These are phyloP conservation scores for Trissolcus brochymenae DNA, from an alignment of 2,888 invertebrate genomes.

Conservation along the genomic window DNA sequence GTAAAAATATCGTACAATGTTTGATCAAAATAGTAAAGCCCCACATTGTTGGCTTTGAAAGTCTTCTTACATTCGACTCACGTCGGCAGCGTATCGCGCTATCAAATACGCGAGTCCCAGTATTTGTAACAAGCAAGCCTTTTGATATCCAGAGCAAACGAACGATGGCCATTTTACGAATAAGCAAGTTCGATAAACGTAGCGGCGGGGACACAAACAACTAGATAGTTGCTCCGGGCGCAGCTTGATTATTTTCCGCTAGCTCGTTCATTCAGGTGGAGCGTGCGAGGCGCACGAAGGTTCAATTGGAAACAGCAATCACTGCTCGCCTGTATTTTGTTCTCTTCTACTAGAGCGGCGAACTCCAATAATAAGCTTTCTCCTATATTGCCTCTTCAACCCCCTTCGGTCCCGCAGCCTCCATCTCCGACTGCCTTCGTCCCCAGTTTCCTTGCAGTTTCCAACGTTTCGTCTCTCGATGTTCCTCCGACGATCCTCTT, in stretches of 20 bases:
- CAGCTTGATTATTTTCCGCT: slow-evolving; percentile 77
- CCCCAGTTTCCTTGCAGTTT: slow-evolving; percentile 67
- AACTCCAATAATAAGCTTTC: slow-evolving; percentile 77
- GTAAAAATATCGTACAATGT: slow-evolving; percentile 49
- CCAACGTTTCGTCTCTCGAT: slow-evolving; percentile 68
- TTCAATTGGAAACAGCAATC: slow-evolving; percentile 77
- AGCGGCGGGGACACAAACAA: slow-evolving; percentile 55
- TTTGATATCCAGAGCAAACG: slow-evolving; percentile 51
- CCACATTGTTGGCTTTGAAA: slow-evolving; percentile 51
- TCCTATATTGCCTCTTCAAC: slow-evolving; percentile 76
- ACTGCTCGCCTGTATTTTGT: slow-evolving; percentile 76
- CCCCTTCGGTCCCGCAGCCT: slow-evolving; percentile 59
- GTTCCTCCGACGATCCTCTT: slow-evolving; percentile 66
- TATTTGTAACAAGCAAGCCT: slow-evolving; percentile 40
- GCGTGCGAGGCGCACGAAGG: slow-evolving; percentile 72
- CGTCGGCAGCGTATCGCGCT: slow-evolving; percentile 36
- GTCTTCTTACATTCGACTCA: slow-evolving; percentile 51
- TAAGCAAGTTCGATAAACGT: slow-evolving; percentile 57
- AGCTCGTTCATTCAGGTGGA: slow-evolving; percentile 76
- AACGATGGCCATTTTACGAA: slow-evolving; percentile 48
- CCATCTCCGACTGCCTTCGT: slow-evolving; percentile 57
- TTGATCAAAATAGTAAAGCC: slow-evolving; percentile 50
- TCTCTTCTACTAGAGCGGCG: slow-evolving; percentile 72
- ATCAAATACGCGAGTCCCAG: slow-evolving; percentile 30
- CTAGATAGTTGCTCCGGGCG: slow-evolving; percentile 74